Percentiles rank a stretch among this genome's conserved stretches.
These are phyloP conservation scores for Diloba caeruleocephala DNA, from an alignment of 2,888 invertebrate species.

Conservation along the genomic window DNA sequence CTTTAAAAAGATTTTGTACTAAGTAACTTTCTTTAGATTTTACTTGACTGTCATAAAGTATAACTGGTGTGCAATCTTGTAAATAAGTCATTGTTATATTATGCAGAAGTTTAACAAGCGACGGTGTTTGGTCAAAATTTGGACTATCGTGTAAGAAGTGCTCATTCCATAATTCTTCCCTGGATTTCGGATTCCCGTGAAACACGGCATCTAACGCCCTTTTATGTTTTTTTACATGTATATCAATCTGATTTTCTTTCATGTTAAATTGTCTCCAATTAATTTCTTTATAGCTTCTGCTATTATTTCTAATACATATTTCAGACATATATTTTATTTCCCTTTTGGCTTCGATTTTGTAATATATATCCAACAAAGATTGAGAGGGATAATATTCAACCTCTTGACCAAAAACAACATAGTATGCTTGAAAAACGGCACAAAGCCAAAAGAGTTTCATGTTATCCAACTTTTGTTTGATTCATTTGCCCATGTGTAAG, in stretches of 20 bases:
- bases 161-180: constrained; percentile 86
- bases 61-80: constrained; percentile 90
- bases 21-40: constrained; percentile 88
- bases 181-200: constrained; percentile 89
- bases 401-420: constrained; percentile 57
- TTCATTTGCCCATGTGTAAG: constrained; percentile 8
- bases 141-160: constrained; percentile 79
- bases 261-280: constrained; percentile 28
- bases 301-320: constrained; percentile 3
- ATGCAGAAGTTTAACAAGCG: constrained; percentile 89
- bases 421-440: constrained; percentile 9
- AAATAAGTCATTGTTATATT: constrained; percentile 90
- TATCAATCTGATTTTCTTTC: constrained; percentile 15
- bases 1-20: constrained; percentile 88
- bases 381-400: constrained; percentile 77
- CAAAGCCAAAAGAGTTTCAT: constrained; percentile 38
- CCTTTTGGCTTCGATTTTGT: constrained; percentile 35
- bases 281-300: not conserved
- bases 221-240: constrained; percentile 40
- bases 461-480: constrained; percentile 21
- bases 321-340: constrained; percentile 27
- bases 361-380: constrained; percentile 32
- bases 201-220: constrained; percentile 87
- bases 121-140: constrained; percentile 86
- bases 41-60: constrained; percentile 91